These are phyloP conservation scores for Pantherophis vulpinus DNA, from an alignment of 2,797 vertebrate genomes.

Conservation along the genomic window DNA sequence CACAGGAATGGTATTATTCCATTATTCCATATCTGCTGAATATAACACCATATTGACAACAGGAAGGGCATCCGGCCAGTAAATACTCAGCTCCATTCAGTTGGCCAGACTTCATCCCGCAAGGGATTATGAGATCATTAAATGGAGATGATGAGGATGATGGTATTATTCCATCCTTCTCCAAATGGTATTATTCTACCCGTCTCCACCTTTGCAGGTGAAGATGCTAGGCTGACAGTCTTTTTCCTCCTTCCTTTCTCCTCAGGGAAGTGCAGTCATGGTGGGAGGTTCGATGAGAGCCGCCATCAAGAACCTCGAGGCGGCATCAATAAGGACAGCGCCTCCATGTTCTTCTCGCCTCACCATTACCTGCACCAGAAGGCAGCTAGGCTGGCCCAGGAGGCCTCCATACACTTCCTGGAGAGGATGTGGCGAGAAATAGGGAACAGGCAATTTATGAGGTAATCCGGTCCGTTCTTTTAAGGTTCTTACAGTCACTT, in stretches of 20 bases:
- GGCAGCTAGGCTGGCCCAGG: slow-evolving; percentile 76
- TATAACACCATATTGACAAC: background rate
- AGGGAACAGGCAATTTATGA: slow-evolving; percentile 75
- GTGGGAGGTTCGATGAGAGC: slow-evolving; percentile 82
- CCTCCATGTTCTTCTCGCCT: slow-evolving; percentile 80
- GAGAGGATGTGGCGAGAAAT: slow-evolving; percentile 76
- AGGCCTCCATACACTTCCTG: slow-evolving; percentile 77
- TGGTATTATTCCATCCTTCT: background rate
- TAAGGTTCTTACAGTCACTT: background rate
- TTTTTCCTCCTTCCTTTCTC: background rate
- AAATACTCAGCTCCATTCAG: background rate
- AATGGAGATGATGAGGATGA: too few relatives aligned
- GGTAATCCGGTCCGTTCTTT: slow-evolving; percentile 56
- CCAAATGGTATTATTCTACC: background rate
- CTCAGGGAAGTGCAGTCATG: slow-evolving; percentile 89
- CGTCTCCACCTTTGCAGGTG: background rate
- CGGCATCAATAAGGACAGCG: slow-evolving; percentile 89
- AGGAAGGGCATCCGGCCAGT: background rate
- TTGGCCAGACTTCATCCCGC: background rate
- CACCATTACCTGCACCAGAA: slow-evolving; percentile 80
- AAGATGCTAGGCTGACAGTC: background rate
- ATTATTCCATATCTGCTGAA: background rate
- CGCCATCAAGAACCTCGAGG: slow-evolving; percentile 73
- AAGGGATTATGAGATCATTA: background rate
- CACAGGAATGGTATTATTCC: background rate